These are phyloP conservation scores for Drosophila algonquin DNA, from an alignment of 2,888 invertebrate genomes.

Conservation along the genomic window DNA sequence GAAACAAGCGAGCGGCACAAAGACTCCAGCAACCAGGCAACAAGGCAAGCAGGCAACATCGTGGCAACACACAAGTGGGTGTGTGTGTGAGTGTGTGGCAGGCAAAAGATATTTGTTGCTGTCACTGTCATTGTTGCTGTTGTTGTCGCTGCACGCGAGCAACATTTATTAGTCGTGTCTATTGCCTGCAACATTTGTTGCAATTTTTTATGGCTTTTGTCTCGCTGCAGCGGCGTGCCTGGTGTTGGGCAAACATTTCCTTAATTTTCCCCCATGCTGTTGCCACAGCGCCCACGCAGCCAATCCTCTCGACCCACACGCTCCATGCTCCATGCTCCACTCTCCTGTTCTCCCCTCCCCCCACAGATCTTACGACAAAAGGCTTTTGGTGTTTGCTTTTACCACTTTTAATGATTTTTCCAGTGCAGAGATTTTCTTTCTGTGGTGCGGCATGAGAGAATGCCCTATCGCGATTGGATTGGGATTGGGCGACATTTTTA, in stretches of 20 bases:
- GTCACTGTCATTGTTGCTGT: conserved; percentile 39
- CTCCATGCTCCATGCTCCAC: neutral
- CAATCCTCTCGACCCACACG: conserved; percentile 44
- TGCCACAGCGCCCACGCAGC: conserved; percentile 6
- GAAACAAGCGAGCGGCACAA: conserved; percentile 27
- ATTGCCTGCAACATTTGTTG: conserved; percentile 74
- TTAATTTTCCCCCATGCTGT: conserved; percentile 41
- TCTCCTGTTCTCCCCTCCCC: too few relatives aligned
- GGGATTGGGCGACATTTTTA: neutral
- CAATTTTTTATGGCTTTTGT: conserved; percentile 64
- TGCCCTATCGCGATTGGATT: neutral
- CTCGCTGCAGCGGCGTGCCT: conserved; percentile 28
- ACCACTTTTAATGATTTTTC: conserved; percentile 55
- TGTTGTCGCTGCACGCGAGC: conserved; percentile 40
- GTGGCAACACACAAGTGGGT: conserved; percentile 26
- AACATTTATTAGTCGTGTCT: conserved; percentile 66
- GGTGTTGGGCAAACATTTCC: conserved; percentile 66
- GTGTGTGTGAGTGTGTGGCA: conserved; percentile 55
- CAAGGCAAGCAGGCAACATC: neutral
- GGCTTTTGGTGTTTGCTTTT: conserved; percentile 43
- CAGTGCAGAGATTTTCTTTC: conserved; percentile 17
- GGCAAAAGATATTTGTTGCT: conserved; percentile 56
- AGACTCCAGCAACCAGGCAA: conserved; percentile 26
- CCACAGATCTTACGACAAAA: neutral
- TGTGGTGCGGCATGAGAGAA: neutral